Base-by-base conservation (phyloP, 2,113 vertebrate genomes). In the Eretmochelys imbricata region DNA sequence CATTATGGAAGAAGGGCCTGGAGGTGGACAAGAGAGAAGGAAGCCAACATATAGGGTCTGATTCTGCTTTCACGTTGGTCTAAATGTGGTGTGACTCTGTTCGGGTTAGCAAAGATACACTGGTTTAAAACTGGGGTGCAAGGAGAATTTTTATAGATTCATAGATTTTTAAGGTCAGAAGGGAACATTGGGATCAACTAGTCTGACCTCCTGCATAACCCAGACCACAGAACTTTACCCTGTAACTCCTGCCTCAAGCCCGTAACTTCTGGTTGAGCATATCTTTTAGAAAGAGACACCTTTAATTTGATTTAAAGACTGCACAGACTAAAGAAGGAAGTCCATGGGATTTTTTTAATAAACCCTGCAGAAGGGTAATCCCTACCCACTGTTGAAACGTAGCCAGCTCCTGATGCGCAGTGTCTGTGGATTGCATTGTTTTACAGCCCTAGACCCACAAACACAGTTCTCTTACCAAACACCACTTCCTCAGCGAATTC, bases 351-450 rank as follows among this genome's bases (percentile, higher is more conserved):
- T 79, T 87, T 69, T 16, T 24, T 24, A 89, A 42, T 75, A 51
- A 49, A 49, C 25, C 25, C 38, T 46, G 82, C 17, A 51, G 22
- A 85, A 6, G 29, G 9, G 38, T 10, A 12, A 20, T 6, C 31
- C 29, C 22, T 54, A 50, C 31, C 51, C 27, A 42, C 10, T 1
- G 3, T 27, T 42, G 3, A 46, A 55, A 85, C 3, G 27, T 8
- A 72, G 35, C 11, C 7, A 5, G 25, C 10, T 22, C 3, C 0
- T 12, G 4, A 13, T 35, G 4, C 49, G 54, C 19, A 31, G 82
- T 53, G 65, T 6, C 75, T 49, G 0, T 29, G 12, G 12, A 88
- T 82, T 0, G 0, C 1, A 0, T 25, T 9, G 11, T 24, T 24
- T 8, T 53, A 11, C 4, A 83, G 10, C n/a, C 29, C 6, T 42